Evolutionary conservation across 2,888 invertebrate genomes (phyloP).

Genomic region (Callyntrura sp.): DNA sequence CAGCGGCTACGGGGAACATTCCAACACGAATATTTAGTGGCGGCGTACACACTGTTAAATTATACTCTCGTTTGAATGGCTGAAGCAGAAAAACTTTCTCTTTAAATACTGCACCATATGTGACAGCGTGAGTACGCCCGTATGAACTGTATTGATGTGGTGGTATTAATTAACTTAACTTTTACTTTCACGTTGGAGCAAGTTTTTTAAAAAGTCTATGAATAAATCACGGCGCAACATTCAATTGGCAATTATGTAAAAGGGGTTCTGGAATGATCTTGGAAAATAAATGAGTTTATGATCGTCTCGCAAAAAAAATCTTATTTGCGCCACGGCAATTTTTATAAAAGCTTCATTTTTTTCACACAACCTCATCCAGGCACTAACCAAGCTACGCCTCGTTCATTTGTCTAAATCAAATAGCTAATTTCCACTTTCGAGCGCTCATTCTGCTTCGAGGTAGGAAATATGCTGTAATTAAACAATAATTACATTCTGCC

Average conservation of each 20-base stretch:
- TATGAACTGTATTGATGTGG: neutral
- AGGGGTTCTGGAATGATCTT: constrained; percentile 12
- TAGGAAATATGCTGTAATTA: no score
- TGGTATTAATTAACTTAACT: no score
- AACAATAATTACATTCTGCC: no score
- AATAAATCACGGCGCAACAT: constrained; percentile 37
- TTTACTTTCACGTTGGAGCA: no score
- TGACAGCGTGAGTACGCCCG: neutral
- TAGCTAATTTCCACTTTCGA: neutral
- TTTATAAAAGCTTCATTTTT: constrained; percentile 34
- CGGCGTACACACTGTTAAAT: neutral
- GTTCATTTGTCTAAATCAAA: neutral
- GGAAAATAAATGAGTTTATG: constrained; percentile 38
- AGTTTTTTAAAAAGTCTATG: constrained; percentile 4
- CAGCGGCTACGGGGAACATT: neutral
- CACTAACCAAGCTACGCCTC: constrained; percentile 5
- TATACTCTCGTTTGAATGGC: neutral
- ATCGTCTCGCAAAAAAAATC: neutral
- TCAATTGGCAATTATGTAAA: neutral
- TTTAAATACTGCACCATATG: neutral
- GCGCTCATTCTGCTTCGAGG: no score
- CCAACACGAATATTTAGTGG: neutral
- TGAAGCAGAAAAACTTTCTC: constrained; percentile 13
- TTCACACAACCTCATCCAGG: neutral
- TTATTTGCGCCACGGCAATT: neutral